Conservation (phyloP, 2,113 vertebrate genomes). For the Garra rufa region DNA sequence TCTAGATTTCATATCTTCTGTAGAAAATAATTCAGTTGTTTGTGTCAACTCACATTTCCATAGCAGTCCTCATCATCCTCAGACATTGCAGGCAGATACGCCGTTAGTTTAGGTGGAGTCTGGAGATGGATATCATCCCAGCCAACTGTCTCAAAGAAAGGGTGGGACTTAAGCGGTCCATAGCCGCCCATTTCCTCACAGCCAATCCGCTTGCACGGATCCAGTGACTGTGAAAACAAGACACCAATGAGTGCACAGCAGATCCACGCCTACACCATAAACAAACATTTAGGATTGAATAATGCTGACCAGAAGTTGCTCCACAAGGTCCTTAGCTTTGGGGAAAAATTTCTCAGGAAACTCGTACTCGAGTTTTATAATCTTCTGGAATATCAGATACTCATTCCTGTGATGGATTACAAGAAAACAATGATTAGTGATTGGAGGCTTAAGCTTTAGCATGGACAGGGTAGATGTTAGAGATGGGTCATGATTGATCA, state of each 20-base stretch:
- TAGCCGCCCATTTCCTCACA: constrained; percentile 97
- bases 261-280: neutral
- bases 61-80: constrained; percentile 99
- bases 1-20: neutral
- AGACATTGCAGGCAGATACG: constrained; percentile 97
- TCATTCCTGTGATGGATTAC: constrained; percentile 86
- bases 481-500: neutral
- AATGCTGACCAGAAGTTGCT: constrained; percentile 90
- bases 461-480: neutral
- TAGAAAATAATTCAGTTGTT: neutral
- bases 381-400: constrained; percentile 99
- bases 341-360: constrained; percentile 99
- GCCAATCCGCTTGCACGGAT: constrained; percentile 91
- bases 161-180: constrained; percentile 87
- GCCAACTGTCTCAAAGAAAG: constrained; percentile 91
- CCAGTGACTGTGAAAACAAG: constrained; percentile 81
- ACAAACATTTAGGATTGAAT: constrained; percentile 14
- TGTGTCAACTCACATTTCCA: constrained; percentile 85
- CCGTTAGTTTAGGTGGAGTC: constrained; percentile 95
- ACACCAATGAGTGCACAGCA: neutral
- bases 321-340: constrained; percentile 97
- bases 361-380: constrained; percentile 99
- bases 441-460: too few relatives aligned
- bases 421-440: neutral
- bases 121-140: constrained; percentile 93